phyloP scores from a whole-genome alignment of 2,113 vertebrate genomes.

The Dasypus novemcinctus region DNA sequence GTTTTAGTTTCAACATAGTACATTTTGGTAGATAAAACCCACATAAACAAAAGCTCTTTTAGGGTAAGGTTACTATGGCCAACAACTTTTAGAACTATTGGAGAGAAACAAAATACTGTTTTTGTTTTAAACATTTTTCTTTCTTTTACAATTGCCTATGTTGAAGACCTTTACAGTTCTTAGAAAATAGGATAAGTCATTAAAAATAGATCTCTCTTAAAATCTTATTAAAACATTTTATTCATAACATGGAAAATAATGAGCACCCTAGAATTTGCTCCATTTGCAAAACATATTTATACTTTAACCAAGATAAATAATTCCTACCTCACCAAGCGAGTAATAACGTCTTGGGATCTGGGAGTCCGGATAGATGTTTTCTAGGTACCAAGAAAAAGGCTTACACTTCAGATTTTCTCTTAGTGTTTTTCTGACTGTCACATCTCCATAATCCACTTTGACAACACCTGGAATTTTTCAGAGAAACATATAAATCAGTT shows the following conservation, averaged over 20 bases:
- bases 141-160: not conserved
- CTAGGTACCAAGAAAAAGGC: conserved; percentile 98
- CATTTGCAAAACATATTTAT: not conserved
- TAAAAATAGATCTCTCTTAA: not conserved
- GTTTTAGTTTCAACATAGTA: not conserved
- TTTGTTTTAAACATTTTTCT: not conserved
- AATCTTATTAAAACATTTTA: not conserved
- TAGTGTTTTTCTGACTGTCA: conserved; percentile 92
- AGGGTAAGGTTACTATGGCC: not conserved
- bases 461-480: conserved; percentile 89
- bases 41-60: not conserved
- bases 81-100: not conserved
- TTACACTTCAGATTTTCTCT: conserved; percentile 92
- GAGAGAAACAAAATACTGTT: conserved; percentile 1
- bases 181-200: not conserved
- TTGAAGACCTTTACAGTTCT: conserved; percentile 31
- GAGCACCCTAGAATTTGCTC: not conserved
- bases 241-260: not conserved
- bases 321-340: conserved; percentile 96
- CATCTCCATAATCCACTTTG: conserved; percentile 96
- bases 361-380: conserved; percentile 97
- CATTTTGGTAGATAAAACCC: not conserved
- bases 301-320: conserved; percentile 66
- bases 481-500: conserved; percentile 61
- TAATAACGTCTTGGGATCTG: conserved; percentile 98